These are phyloP conservation scores for Drosophila prostipennis DNA, from an alignment of 2,888 invertebrate genomes.

Conservation along the genomic window DNA sequence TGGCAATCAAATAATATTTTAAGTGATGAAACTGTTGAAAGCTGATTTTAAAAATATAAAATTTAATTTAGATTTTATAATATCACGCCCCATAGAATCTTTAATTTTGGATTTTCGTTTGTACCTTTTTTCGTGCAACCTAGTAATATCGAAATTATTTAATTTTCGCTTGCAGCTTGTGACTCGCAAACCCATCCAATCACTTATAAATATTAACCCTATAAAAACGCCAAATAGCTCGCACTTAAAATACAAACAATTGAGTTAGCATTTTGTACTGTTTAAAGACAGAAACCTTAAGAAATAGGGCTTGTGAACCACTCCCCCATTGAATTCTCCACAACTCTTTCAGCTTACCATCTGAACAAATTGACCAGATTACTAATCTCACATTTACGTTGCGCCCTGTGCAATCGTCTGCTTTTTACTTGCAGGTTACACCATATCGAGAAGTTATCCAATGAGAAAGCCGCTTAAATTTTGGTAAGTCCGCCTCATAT, in stretches of 20 bases:
- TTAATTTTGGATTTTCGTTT: neutral
- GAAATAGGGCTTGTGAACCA: conserved; percentile 14
- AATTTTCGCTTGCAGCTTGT: conserved; percentile 55
- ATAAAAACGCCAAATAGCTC: conserved; percentile 32
- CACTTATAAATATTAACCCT: conserved; percentile 53
- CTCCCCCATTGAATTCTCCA: conserved; percentile 21
- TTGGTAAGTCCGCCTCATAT: conserved; percentile 74
- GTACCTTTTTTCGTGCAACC: neutral
- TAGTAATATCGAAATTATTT: neutral
- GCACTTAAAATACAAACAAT: conserved; percentile 1
- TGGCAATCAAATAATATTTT: neutral
- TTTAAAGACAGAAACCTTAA: neutral
- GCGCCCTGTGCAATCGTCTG: conserved; percentile 72
- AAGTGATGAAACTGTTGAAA: too few species aligned
- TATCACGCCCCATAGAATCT: neutral
- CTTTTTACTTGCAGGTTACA: conserved; percentile 82
- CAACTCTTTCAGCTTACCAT: conserved; percentile 53
- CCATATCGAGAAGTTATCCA: conserved; percentile 84
- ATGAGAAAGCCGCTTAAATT: conserved; percentile 83
- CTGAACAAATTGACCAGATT: conserved; percentile 50
- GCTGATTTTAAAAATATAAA: too few species aligned
- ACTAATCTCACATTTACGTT: conserved; percentile 78
- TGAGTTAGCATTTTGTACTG: neutral
- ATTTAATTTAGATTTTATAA: neutral
- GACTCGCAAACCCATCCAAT: conserved; percentile 10